Evolutionary conservation across 2,797 vertebrate genomes (phyloP), one percentile per base, ranked within the genome.

Genomic region (Siniperca scherzeri): DNA sequence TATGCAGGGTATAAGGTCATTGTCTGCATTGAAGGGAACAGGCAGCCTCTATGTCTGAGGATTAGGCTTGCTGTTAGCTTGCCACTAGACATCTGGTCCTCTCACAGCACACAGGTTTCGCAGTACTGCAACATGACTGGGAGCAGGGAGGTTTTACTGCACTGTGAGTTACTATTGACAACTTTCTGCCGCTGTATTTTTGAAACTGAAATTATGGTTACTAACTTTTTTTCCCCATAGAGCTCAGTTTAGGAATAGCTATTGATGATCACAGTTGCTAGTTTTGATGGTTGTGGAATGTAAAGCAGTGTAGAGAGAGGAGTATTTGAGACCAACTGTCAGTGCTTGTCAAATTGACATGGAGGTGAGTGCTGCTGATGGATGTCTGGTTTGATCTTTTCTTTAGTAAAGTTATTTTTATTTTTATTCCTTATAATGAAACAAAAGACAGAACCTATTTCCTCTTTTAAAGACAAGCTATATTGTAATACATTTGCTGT

Each of bases 131-230:
- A 87, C 89, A 95, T 96, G 96, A 96, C 92, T 84, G 94, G 96
- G 95, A 97, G 95, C 78, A 95, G 93, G 74, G 96, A 96, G 94
- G 88, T 96, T 96, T 96, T 96, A 88, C 92, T 95, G 91, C 94
- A 97, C 84, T 96, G 97, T 97, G 96, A 98, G 97, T 98, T 76
- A 60, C 67, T 78, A 40, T 77, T 30, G 2, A 30, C 42, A 83
- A 74, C 60, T 85, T 74, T 66, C 13, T 61, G n/a, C n/a, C 3
- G 7, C 27, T 57, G 46, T 52, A 19, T 48, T 59, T 69, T 27
- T 76, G 14, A 81, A 64, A 40, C 8, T 79, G 4, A 82, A 44
- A 60, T 21, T 36, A 7, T 44, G 7, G 16, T 60, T 8, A 11
- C 50, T 33, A 14, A 33, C 53, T 40, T 25, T 38, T n/a, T 12